Conservation (phyloP, 2,888 invertebrate species). For the Tetragonula carbonaria region DNA sequence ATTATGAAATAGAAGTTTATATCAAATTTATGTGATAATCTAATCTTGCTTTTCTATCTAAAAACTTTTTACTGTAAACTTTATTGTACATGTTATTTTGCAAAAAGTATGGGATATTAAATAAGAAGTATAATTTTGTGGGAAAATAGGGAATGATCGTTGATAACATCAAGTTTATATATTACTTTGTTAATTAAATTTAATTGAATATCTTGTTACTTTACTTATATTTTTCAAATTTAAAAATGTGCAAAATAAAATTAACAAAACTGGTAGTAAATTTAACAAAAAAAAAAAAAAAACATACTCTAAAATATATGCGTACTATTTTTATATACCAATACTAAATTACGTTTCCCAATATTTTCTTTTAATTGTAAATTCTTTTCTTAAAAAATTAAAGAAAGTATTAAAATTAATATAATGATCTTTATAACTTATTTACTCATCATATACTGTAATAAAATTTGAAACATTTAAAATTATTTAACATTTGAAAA, state of each 20-base stretch:
- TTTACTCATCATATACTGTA: conserved; percentile 2
- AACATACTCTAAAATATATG: conserved; percentile 32
- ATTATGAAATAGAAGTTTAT: conserved; percentile 28
- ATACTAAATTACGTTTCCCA: conserved; percentile 10
- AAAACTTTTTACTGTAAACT: conserved; percentile 31
- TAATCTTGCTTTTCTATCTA: conserved; percentile 30
- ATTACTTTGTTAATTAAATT: conserved; percentile 42
- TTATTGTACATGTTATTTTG: conserved; percentile 13
- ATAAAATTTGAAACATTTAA: conserved; percentile 1
- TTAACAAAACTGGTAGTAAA: conserved; percentile 14
- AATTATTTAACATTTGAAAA: conserved; percentile 24
- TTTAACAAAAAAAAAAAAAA: conserved; percentile 6
- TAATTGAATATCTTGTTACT: conserved; percentile 30
- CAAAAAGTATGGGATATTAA: conserved; percentile 34
- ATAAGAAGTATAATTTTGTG: conserved; percentile 43
- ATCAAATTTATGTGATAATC: conserved; percentile 45
- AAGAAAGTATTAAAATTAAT: background rate
- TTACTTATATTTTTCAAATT: conserved; percentile 22
- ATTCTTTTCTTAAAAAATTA: conserved; percentile 10
- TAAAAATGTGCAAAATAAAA: conserved; percentile 27
- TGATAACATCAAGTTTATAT: conserved; percentile 35
- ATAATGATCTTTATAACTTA: background rate
- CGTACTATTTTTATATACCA: conserved; percentile 47
- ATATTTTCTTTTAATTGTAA: conserved; percentile 20
- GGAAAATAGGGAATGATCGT: conserved; percentile 22